These are phyloP conservation scores for Diglossa cyanea DNA, from an alignment of 2,797 vertebrate genomes.

Conservation along the genomic window DNA sequence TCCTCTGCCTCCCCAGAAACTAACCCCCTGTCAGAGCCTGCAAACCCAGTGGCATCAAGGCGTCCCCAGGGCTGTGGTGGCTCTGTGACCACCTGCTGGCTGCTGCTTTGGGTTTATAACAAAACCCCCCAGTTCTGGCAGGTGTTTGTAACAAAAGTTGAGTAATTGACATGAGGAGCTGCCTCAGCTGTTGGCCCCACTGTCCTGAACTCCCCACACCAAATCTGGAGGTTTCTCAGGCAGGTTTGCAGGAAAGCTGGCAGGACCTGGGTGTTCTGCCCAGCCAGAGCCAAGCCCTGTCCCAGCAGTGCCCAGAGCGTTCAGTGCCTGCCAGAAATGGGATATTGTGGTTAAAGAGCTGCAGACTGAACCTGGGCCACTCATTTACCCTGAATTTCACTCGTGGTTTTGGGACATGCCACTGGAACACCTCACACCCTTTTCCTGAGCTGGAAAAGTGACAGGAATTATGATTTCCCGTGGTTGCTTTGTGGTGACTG, in stretches of 20 bases:
- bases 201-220: neutral
- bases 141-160: neutral
- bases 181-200: neutral
- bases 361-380: neutral
- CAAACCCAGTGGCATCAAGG: accelerated
- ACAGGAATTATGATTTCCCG: accelerated
- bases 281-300: neutral
- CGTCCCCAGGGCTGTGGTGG: neutral
- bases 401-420: accelerated
- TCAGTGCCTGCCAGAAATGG: neutral
- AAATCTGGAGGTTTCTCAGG: accelerated
- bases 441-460: neutral
- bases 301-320: neutral
- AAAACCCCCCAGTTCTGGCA: neutral
- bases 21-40: accelerated
- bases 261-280: neutral
- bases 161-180: neutral
- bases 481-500: accelerated
- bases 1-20: neutral
- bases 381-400: accelerated
- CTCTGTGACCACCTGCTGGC: neutral
- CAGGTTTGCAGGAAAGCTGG: neutral
- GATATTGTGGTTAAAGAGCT: neutral
- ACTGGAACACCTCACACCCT: neutral
- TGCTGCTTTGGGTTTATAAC: neutral